phyloP scores from a whole-genome alignment of 1,140 invertebrate genomes.

The Tigriopus japonicus region DNA sequence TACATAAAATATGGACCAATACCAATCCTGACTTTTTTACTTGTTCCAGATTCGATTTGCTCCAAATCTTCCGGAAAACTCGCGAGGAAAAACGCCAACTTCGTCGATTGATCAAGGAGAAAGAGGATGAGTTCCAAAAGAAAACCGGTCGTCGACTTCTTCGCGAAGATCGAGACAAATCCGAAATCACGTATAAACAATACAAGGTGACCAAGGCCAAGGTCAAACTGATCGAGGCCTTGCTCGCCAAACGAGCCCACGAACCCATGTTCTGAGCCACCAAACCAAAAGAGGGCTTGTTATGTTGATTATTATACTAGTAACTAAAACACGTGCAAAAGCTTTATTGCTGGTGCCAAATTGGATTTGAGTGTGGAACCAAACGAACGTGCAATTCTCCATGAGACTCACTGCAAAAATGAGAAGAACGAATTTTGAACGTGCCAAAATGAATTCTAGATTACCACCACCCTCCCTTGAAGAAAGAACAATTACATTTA shows the following conservation, averaged over 20 bases:
- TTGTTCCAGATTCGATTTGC: not conserved
- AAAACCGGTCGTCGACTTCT: not conserved
- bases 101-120: not conserved
- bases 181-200: not conserved
- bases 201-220: conserved; percentile 1
- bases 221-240: not conserved
- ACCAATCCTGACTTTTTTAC: not conserved
- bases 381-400: too few species aligned
- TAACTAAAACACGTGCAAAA: too few species aligned
- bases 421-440: too few species aligned
- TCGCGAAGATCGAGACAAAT: not conserved
- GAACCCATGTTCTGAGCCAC: too few species aligned
- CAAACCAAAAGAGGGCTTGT: too few species aligned
- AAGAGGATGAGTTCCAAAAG: not conserved
- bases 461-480: too few species aligned
- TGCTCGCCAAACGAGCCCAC: not conserved
- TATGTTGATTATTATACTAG: too few species aligned
- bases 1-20: not conserved
- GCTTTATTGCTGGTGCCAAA: too few species aligned
- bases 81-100: not conserved
- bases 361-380: too few species aligned
- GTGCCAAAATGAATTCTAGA: too few species aligned
- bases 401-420: too few species aligned
- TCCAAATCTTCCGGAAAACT: not conserved
- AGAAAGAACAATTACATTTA: too few species aligned